A percentile compares a stretch with the other conserved stretches of the same genome.
These are phyloP conservation scores for Procambarus clarkii DNA, from an alignment of 1,140 invertebrate species.

Conservation along the genomic window DNA sequence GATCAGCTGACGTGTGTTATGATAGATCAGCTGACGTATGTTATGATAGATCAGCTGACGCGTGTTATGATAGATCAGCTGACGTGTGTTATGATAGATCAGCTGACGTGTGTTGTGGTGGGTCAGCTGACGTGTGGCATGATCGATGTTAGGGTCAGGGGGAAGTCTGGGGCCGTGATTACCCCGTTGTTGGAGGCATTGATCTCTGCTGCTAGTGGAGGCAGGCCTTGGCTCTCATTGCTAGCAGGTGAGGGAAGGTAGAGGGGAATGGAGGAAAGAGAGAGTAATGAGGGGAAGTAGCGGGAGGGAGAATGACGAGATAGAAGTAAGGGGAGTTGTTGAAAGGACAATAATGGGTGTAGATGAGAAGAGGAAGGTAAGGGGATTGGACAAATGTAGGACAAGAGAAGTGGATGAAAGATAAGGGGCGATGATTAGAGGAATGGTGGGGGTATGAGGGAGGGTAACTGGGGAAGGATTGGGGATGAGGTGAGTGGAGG, in stretches of 20 bases:
- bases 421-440: neutral
- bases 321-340: too few relatives aligned
- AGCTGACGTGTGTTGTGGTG: too few relatives aligned
- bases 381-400: neutral
- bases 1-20: neutral
- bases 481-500: too few relatives aligned
- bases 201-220: neutral
- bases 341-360: too few relatives aligned
- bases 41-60: neutral
- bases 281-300: neutral
- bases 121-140: too few relatives aligned
- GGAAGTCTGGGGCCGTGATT: neutral
- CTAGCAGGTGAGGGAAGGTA: neutral
- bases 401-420: neutral
- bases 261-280: neutral
- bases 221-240: neutral
- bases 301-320: too few relatives aligned
- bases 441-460: neutral
- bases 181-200: neutral
- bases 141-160: too few relatives aligned
- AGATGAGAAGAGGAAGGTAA: too few relatives aligned
- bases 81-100: too few relatives aligned
- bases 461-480: neutral
- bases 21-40: neutral
- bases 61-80: neutral